Evolutionary conservation across 2,888 invertebrate species (phyloP).

Genomic region (Tineola bisselliella): DNA sequence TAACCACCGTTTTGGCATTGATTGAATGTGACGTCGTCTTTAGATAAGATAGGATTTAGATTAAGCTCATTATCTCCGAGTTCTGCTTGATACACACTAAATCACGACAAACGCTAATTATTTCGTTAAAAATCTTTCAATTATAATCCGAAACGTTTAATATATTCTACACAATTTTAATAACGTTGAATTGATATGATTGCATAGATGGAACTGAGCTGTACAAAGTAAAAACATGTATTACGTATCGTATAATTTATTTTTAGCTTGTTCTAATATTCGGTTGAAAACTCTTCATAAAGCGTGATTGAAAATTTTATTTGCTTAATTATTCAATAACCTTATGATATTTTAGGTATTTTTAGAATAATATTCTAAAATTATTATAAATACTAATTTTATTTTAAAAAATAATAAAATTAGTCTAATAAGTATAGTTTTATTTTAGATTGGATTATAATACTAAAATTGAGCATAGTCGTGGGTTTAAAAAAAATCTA

Average conservation of each 20-base stretch:
- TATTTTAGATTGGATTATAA: no score
- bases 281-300: not conserved
- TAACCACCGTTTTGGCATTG: constrained; percentile 49
- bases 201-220: not conserved
- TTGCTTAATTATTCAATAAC: no score
- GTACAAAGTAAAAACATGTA: not conserved
- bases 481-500: not conserved
- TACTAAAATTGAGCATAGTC: no score
- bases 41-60: constrained; percentile 42
- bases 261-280: not conserved
- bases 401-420: no score
- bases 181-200: constrained; percentile 4
- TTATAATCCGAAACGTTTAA: not conserved
- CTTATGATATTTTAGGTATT: no score
- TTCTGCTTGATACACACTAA: constrained; percentile 3
- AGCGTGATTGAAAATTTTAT: not conserved
- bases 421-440: no score
- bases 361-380: no score
- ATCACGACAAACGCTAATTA: constrained; percentile 4
- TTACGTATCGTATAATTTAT: constrained; percentile 3
- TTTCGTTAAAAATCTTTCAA: not conserved
- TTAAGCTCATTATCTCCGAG: constrained; percentile 10
- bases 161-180: not conserved
- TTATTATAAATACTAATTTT: no score
- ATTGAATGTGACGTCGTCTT: constrained; percentile 51